A percentile compares a stretch with the other conserved stretches of the same genome.
Evolutionary conservation across 2,797 vertebrate species (phyloP).

Genomic region (Darevskia nairensis): DNA sequence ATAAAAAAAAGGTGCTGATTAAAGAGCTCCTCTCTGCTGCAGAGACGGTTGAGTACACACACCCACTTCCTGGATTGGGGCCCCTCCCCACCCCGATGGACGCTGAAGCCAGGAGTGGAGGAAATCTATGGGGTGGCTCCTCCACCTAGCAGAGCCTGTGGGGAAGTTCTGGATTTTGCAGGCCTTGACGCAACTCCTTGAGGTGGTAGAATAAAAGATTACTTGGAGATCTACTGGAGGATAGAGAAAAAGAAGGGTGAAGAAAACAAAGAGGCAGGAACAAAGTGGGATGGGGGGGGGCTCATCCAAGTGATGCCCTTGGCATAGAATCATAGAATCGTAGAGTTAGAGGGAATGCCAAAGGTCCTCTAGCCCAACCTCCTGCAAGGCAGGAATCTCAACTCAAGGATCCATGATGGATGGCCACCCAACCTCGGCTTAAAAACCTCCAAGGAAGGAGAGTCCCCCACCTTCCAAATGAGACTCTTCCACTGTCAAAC

Average conservation of each 20-base stretch:
- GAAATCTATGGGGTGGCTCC: too few species aligned
- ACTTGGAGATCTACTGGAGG: too few species aligned
- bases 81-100: accelerated
- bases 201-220: not conserved
- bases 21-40: slow-evolving; percentile 24
- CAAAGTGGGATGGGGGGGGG: not conserved
- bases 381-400: too few species aligned
- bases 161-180: not conserved
- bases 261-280: not conserved
- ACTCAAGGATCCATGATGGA: too few species aligned
- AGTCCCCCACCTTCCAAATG: too few species aligned
- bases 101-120: too few species aligned
- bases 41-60: slow-evolving; percentile 11
- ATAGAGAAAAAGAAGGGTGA: accelerated
- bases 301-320: not conserved
- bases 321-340: not conserved
- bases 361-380: too few species aligned
- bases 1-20: slow-evolving; percentile 87
- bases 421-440: too few species aligned
- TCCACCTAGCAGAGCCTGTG: not conserved
- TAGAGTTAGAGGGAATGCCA: too few species aligned
- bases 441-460: too few species aligned
- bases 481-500: too few species aligned
- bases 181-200: not conserved
- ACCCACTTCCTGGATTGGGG: accelerated